Conservation (phyloP, 2,113 vertebrate genomes). For the Tonatia bakeri region DNA sequence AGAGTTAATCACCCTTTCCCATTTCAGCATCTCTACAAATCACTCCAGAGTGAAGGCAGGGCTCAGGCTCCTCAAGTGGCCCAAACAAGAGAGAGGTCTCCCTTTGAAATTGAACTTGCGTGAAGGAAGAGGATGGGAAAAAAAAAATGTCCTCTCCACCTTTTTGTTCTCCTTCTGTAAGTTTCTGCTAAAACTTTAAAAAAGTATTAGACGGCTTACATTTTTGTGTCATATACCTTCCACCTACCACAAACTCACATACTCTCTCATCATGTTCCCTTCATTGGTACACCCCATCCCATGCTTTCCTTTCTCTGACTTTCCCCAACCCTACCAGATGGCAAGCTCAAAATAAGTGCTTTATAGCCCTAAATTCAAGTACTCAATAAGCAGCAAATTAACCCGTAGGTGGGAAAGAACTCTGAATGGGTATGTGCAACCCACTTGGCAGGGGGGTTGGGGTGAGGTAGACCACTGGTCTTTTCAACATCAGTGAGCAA, state of each 20-base stretch:
- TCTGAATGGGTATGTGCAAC: neutral
- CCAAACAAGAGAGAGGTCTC: neutral
- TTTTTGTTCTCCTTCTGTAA: neutral
- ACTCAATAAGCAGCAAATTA: neutral
- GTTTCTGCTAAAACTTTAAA: neutral
- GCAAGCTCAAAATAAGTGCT: neutral
- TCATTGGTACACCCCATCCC: neutral
- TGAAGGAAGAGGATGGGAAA: neutral
- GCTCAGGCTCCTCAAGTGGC: neutral
- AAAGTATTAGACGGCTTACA: neutral
- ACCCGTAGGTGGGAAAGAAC: neutral
- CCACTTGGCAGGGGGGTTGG: neutral
- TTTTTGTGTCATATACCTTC: neutral
- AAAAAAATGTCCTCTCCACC: neutral
- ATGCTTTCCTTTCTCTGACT: neutral
- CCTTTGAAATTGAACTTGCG: conserved; percentile 11
- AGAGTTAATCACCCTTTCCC: neutral
- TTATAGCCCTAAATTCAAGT: conserved; percentile 5
- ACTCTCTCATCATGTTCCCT: neutral
- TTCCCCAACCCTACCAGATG: neutral
- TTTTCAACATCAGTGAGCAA: neutral
- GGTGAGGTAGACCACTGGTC: neutral
- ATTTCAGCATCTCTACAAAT: conserved; percentile 7
- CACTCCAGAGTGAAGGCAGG: neutral
- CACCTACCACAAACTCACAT: neutral